Conservation (phyloP, 2,113 vertebrate species). For the Periophthalmodon schlosseri region DNA sequence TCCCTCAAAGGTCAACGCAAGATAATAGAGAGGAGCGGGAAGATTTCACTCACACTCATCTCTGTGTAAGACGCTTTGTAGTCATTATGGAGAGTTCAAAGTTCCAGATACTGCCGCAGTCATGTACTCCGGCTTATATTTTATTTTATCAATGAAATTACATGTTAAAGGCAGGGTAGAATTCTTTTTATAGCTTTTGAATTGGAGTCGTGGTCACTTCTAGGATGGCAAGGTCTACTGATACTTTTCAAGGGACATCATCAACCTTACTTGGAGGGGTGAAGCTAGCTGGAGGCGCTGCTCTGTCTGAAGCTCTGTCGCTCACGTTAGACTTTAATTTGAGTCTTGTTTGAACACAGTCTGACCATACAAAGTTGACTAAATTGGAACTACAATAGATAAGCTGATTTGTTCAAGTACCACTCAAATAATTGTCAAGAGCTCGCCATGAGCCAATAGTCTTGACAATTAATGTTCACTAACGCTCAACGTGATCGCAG, state of each 20-base stretch:
- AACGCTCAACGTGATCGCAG: too few species aligned
- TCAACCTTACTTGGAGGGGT: neutral
- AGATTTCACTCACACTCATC: neutral
- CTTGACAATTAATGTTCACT: too few species aligned
- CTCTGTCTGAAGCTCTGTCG: neutral
- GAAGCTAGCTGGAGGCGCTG: neutral
- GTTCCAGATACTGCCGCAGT: neutral
- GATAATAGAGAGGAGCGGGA: constrained; percentile 1
- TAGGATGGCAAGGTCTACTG: neutral
- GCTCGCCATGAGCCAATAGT: too few species aligned
- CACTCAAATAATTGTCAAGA: too few species aligned
- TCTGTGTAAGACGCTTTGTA: neutral
- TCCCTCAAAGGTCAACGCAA: neutral
- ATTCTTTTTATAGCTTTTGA: neutral
- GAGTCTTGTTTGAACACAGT: neutral
- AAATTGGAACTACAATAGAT: too few species aligned
- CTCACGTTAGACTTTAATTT: neutral
- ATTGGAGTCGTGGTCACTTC: neutral
- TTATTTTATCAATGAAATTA: neutral
- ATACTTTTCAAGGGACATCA: neutral
- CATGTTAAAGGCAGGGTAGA: neutral
- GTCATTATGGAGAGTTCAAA: neutral
- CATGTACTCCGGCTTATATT: neutral
- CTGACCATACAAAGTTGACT: neutral
- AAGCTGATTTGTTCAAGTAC: too few species aligned